Percentiles rank a stretch among this genome's conserved stretches.
Evolutionary conservation across 2,113 vertebrate genomes (phyloP).

Genomic region (Ageneiosus marmoratus): DNA sequence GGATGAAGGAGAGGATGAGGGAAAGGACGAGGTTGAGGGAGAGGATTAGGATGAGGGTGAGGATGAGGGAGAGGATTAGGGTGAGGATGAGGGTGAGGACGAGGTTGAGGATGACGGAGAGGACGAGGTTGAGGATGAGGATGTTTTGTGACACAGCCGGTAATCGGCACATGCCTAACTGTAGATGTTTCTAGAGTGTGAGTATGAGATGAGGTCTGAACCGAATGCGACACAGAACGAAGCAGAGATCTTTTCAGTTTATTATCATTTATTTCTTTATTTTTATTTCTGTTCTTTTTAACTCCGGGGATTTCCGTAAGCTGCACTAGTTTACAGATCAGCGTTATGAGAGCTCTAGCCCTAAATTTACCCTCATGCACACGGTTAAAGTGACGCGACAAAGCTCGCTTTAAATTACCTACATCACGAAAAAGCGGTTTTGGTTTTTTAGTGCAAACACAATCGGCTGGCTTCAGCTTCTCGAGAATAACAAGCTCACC

Average conservation of each 20-base stretch:
- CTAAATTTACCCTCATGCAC: constrained; percentile 80
- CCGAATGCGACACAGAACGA: constrained; percentile 70
- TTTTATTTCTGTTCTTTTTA: not conserved
- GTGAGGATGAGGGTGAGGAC: too few relatives aligned
- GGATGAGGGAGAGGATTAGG: too few relatives aligned
- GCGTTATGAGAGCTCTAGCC: constrained; percentile 75
- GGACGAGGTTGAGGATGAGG: too few relatives aligned
- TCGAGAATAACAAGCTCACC: constrained; percentile 82
- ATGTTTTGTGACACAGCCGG: not conserved
- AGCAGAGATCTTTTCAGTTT: constrained; percentile 69
- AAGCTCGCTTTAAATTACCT: constrained; percentile 78
- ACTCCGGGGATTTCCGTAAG: constrained; percentile 72
- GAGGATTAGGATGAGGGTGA: too few relatives aligned
- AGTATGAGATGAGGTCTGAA: constrained; percentile 67
- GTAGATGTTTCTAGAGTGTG: constrained; percentile 50
- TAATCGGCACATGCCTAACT: constrained; percentile 10
- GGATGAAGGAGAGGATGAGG: too few relatives aligned
- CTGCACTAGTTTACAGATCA: constrained; percentile 78
- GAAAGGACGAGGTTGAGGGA: too few relatives aligned
- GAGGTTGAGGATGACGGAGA: too few relatives aligned
- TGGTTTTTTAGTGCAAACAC: constrained; percentile 82
- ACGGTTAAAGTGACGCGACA: constrained; percentile 82
- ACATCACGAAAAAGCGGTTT: constrained; percentile 80
- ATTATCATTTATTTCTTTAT: not conserved
- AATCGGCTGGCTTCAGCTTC: constrained; percentile 83